Percentiles rank a stretch among this genome's conserved stretches.
phyloP scores from a whole-genome alignment of 1,140 invertebrate genomes.

The Camponotus pennsylvanicus region DNA sequence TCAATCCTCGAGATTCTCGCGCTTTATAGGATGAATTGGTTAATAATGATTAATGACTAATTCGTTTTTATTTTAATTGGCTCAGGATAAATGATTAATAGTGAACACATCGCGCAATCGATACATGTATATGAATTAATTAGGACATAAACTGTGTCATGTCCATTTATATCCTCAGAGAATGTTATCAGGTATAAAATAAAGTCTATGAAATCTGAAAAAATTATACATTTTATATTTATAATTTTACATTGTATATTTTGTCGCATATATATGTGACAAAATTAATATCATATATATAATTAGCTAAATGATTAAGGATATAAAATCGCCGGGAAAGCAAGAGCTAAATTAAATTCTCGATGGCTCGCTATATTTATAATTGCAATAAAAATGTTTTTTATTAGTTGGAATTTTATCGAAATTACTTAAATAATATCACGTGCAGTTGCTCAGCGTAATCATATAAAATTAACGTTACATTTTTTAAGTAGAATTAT shows the following conservation, averaged over 20 bases:
- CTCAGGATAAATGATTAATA: conserved; percentile 22
- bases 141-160: conserved; percentile 16
- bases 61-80: conserved; percentile 4
- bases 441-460: not conserved
- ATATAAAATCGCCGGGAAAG: no score
- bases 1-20: conserved; percentile 26
- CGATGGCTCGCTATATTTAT: no score
- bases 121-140: conserved; percentile 32
- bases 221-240: no score
- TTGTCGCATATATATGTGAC: no score
- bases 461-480: not conserved
- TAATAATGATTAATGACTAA: conserved; percentile 41
- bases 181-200: not conserved
- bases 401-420: not conserved
- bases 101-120: not conserved
- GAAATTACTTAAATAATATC: not conserved
- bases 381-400: not conserved
- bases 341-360: no score
- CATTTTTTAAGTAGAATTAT: conserved; percentile 16
- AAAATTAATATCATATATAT: not conserved
- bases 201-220: not conserved
- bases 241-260: no score
- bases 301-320: not conserved
- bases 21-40: not conserved
- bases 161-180: not conserved